Base-by-base conservation (phyloP, 2,113 vertebrate genomes). In the Lasiurus borealis region DNA sequence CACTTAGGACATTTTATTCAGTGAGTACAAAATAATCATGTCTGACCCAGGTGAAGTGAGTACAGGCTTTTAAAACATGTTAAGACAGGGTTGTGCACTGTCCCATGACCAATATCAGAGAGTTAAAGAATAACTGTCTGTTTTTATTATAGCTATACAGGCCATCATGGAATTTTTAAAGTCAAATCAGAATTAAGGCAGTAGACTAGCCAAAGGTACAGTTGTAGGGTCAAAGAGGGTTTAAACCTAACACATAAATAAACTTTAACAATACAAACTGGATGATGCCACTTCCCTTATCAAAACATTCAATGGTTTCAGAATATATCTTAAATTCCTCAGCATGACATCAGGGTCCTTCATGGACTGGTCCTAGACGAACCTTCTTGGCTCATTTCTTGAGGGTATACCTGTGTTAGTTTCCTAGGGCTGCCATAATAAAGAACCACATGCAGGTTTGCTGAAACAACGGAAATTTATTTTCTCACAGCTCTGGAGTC, bases 1-100 rank as follows among this genome's bases (percentile, higher is more conserved):
- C 96, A 96, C 96, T 96, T 97, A 97, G 31, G 66, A 54, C 73
- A 82, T 92, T 90, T 88, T 91, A 95, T 82, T 96, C 90, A 90
- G 92, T 69, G 95, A 86, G 31, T 92, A 81, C 29, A 59, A 83
- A 90, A 78, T 88, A 93, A 96, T 93, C 95, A 62, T 85, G 81
- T 92, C 72, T 97, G 94, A 97, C 96, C 92, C 36, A 85, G 48
- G 90, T 82, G 48, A 73, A 78, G 68, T 18, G 34, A 90, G 78
- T 46, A 87, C 11, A 88, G 84, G 85, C 92, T 95, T 96, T 96
- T 96, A 96, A 96, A 93, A 92, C 80, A 96, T 81, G 66, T 62
- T 91, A 84, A 81, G 80, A 94, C 1, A 69, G 66, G 31, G n/a
- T 69, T 94, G 90, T 96, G 62, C 82, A 14, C 48, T 97, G 96